Conservation (phyloP, 92 coral and sea anemone species). For the Montipora capitata region DNA sequence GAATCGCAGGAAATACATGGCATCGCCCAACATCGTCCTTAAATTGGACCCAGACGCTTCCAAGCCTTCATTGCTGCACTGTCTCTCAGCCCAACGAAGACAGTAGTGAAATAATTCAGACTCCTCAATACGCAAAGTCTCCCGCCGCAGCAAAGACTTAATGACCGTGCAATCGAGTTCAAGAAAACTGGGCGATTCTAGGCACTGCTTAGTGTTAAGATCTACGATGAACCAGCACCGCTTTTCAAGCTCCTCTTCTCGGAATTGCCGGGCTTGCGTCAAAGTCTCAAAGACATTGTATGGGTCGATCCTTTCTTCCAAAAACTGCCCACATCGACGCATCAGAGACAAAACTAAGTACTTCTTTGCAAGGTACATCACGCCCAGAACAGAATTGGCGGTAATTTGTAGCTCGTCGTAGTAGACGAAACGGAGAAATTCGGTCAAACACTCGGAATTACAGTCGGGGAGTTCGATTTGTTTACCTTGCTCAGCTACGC, state of each 20-base stretch:
- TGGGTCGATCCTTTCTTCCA: slow-evolving; percentile 73
- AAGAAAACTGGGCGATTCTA: slow-evolving; percentile 69
- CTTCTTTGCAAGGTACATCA: slow-evolving; percentile 86
- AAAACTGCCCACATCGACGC: slow-evolving; percentile 75
- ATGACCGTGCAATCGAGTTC: slow-evolving; percentile 61
- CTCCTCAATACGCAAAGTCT: slow-evolving; percentile 68
- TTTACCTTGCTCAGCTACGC: slow-evolving; percentile 68
- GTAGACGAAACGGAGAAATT: slow-evolving; percentile 81
- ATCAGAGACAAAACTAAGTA: slow-evolving; percentile 79
- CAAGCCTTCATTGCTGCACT: slow-evolving; percentile 57
- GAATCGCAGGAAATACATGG: slow-evolving; percentile 73
- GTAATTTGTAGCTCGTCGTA: slow-evolving; percentile 78
- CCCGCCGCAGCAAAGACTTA: slow-evolving; percentile 62
- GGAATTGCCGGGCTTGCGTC: slow-evolving; percentile 74
- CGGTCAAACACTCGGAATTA: slow-evolving; percentile 77
- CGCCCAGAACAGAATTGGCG: slow-evolving; percentile 73
- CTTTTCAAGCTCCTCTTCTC: slow-evolving; percentile 72
- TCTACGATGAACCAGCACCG: slow-evolving; percentile 83
- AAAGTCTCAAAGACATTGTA: slow-evolving; percentile 78
- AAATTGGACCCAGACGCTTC: slow-evolving; percentile 69
- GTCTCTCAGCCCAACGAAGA: slow-evolving; percentile 69
- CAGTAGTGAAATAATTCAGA: slow-evolving; percentile 72
- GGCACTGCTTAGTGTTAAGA: slow-evolving; percentile 53
- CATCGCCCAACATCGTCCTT: slow-evolving; percentile 71
- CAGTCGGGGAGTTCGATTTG: slow-evolving; percentile 75